Base-by-base conservation (phyloP, 2,888 invertebrate genomes). In the Xanthia icteritia region DNA sequence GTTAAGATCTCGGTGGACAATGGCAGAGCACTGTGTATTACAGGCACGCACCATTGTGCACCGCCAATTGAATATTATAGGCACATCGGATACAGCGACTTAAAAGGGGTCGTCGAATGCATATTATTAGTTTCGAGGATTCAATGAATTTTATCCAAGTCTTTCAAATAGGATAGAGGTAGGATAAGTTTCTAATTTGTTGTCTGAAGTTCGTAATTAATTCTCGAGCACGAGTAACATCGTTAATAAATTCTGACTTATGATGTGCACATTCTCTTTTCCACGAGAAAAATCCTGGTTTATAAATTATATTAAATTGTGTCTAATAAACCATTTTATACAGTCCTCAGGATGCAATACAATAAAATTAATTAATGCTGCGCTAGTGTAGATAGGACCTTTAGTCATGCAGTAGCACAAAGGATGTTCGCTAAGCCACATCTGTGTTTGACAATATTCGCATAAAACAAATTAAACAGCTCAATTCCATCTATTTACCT, bases 41-140 rank as follows among this genome's bases (percentile, higher is more conserved):
- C 65, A 66, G 48, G 65, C 85, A 85, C 76, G 79, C 67, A 48
- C 65, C 45, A 61, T 65, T 61, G 36, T 73, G 39, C 54, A 48
- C 13, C 36, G 64, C 56, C 56, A 58, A 69, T 76, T 85, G 73
- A 79, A 84, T 81, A 70, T 73, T 58, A 58, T 60, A 61, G 36
- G 66, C 67, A 58, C 80, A 73, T 75, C 68, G 65, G 67, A 73
- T 56, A 81, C 67, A 48, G n/a, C 27, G 58, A 63, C 77, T 79
- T 73, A 71, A n/a, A 82, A 73, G 60, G 45, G 56, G 15, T 63
- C 67, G 42, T 54, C 60, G 63, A 45, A 81, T 81, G 61, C 36
- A 39, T 74, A 75, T 58, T 79, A 39, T 51, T 54, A 27, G 60
- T 51, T 66, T 36, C 31, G 39, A 56, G n/a, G 27, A 69, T 61